Evolutionary conservation across 64 coral and sea anemone species (phyloP), one percentile per base, ranked within the genome.

Genomic region (Orbicella faveolata): DNA sequence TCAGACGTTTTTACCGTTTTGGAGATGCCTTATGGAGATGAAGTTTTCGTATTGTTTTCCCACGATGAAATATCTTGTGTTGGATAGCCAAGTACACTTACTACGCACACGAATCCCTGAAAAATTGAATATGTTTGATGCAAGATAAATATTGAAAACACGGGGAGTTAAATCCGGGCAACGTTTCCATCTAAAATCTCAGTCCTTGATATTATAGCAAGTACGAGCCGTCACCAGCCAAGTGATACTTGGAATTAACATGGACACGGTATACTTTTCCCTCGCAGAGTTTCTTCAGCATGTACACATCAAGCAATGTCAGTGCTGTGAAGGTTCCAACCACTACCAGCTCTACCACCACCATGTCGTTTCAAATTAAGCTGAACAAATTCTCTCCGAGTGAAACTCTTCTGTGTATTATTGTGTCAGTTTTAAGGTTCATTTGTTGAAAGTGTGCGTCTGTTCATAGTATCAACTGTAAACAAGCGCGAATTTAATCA

Each of bases 221-320:
- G 59, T 89, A 89, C 7, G 88, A 89, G 25, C 88, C 88, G 36
- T 89, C 75, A 9, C 88, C 88, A 25, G 26, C 65, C 64, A 85
- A 52, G 41, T 85, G 63, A 17, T 85, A 85, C 21, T 85, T 85
- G 16, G 82, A 85, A 36, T 85, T 85, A 1, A 85, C 34, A 85
- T 85, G 82, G 11, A 85, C 82, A 44, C 82, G 82, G 64, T 85
- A 63, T 4, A 52, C 48, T 77, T 88, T 88, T 35, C 87, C 87
- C 54, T 88, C 73, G 12, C 87, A 87, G n/a, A 92, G 39, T 80
- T 86, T 92, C 73, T 62, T 87, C 10, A 92, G n/a, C 83, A 92
- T 92, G n/a, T 92, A 87, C 18, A 87, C 75, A 80, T 92, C 82
- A 6, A 92, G 62, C 1, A 81, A 7, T 1, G 83, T 87, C 19